phyloP scores from a whole-genome alignment of 2,113 vertebrate species.

The Zosterops borbonicus region DNA sequence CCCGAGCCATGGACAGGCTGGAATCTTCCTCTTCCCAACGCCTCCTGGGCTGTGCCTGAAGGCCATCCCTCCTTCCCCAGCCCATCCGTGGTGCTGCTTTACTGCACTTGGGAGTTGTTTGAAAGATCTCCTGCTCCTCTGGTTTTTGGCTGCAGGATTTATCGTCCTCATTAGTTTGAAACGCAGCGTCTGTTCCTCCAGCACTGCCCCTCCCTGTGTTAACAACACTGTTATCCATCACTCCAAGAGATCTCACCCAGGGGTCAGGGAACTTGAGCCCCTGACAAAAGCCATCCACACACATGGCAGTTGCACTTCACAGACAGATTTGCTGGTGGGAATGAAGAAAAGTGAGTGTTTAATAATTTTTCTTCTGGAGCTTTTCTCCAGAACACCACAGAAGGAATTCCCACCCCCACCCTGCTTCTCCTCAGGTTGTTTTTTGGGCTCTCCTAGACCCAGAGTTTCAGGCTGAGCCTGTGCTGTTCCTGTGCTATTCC shows the following conservation, averaged over 20 bases:
- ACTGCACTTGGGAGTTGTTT: not conserved
- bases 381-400: not conserved
- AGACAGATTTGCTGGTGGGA: not conserved
- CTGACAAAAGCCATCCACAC: constrained; percentile 45
- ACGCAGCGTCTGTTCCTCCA: not conserved
- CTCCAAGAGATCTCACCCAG: constrained; percentile 49
- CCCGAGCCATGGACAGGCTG: not conserved
- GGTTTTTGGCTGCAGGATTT: constrained; percentile 11
- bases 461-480: not conserved
- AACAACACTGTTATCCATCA: constrained; percentile 61
- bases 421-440: not conserved
- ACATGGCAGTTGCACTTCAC: not conserved
- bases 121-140: not conserved
- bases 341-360: not conserved
- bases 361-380: not conserved
- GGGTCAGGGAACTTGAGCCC: constrained; percentile 39
- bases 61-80: not conserved
- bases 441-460: not conserved
- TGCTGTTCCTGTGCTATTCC: not conserved
- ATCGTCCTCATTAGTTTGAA: constrained; percentile 44
- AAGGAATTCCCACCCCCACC: not conserved
- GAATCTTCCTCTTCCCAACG: not conserved
- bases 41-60: not conserved
- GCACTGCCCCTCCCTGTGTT: constrained; percentile 3
- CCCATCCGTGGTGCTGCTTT: not conserved